A percentile compares a stretch with the other conserved stretches of the same genome.
phyloP scores from a whole-genome alignment of 2,113 vertebrate species.

The Gracilinanus agilis region DNA sequence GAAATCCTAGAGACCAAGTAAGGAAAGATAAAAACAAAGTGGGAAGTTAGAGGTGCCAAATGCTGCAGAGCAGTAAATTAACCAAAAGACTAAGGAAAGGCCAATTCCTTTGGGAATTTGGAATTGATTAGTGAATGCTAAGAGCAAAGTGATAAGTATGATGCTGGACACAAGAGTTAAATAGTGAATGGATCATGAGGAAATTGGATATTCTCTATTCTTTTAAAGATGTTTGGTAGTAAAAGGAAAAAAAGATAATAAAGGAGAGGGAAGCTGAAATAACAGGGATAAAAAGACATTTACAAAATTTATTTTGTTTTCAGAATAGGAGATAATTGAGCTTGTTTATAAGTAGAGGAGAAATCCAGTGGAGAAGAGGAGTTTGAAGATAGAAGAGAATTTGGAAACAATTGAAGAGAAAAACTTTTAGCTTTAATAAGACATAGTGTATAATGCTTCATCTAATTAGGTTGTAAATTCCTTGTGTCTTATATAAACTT shows the following conservation, averaged over 20 bases:
- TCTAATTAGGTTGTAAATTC: not conserved
- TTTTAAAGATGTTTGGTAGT: not conserved
- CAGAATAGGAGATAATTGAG: not conserved
- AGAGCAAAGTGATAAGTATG: not conserved
- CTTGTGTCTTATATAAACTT: not conserved
- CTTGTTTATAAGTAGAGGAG: not conserved
- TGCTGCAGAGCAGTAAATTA: not conserved
- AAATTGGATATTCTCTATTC: not conserved
- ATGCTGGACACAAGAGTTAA: not conserved
- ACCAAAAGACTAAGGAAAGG: not conserved
- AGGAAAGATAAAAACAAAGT: not conserved
- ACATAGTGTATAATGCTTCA: not conserved
- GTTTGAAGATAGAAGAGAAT: not conserved
- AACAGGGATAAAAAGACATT: not conserved
- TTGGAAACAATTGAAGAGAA: not conserved
- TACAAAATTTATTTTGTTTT: not conserved
- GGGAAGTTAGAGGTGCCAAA: not conserved
- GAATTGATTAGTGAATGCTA: not conserved
- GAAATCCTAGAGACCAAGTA: not conserved
- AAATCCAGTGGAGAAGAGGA: not conserved
- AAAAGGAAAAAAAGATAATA: not conserved
- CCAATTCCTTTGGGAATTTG: not conserved
- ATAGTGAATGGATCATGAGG: not conserved
- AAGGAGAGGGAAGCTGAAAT: not conserved
- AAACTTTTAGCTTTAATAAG: not conserved